Percentiles rank a stretch among this genome's conserved stretches.
These are phyloP conservation scores for Drosophila emarginata DNA, from an alignment of 2,888 invertebrate species.

Conservation along the genomic window DNA sequence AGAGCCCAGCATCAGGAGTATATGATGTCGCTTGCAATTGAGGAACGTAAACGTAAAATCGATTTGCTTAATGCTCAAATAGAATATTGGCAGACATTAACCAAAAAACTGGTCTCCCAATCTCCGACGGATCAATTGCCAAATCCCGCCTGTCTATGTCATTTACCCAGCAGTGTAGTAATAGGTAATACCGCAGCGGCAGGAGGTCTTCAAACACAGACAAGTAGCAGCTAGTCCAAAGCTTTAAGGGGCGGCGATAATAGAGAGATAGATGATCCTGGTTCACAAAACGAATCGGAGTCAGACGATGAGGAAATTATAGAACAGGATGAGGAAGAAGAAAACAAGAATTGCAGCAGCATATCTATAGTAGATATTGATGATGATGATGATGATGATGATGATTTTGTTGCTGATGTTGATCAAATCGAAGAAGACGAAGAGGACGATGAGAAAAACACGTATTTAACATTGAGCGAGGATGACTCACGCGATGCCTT, in stretches of 20 bases:
- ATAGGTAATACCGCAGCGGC: constrained; percentile 34
- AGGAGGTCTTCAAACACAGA: constrained; percentile 76
- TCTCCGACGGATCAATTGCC: constrained; percentile 64
- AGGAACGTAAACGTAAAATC: constrained; percentile 81
- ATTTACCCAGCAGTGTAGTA: constrained; percentile 69
- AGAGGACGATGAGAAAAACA: constrained; percentile 15
- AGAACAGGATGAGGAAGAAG: constrained; percentile 2
- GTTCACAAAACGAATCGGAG: constrained; percentile 5
- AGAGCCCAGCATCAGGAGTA: constrained; percentile 74
- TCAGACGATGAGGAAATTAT: background rate
- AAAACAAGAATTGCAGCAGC: constrained; percentile 21
- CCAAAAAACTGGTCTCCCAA: constrained; percentile 79
- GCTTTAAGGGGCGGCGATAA: constrained; percentile 40
- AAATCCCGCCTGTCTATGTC: constrained; percentile 78
- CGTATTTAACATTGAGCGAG: constrained; percentile 38
- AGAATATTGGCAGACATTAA: constrained; percentile 81
- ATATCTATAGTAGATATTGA: constrained; percentile 68
- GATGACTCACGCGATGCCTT: constrained; percentile 68
- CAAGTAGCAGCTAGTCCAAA: constrained; percentile 79
- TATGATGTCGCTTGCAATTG: constrained; percentile 79
- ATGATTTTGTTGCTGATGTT: constrained; percentile 1
- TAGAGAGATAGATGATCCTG: constrained; percentile 22
- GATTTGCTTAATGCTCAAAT: constrained; percentile 81
- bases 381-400: constrained; percentile 45
- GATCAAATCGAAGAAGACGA: constrained; percentile 34